Conservation (phyloP, 2,797 vertebrate genomes). For the Pangasius larnaudii region DNA sequence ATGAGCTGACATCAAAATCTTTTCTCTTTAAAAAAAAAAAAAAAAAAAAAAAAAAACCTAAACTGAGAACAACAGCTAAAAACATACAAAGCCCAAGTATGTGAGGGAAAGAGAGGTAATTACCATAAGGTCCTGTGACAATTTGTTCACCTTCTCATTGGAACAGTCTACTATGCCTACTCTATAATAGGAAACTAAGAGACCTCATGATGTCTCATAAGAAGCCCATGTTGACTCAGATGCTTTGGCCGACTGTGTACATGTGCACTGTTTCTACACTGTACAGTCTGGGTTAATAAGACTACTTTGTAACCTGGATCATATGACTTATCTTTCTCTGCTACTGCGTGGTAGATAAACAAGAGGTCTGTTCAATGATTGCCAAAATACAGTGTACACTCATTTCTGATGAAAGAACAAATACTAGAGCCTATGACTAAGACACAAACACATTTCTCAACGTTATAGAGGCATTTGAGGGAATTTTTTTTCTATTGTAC, state of each 20-base stretch:
- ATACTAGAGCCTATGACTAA: background rate
- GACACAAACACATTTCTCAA: background rate
- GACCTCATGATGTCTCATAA: slow-evolving; percentile 30
- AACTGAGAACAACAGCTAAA: background rate
- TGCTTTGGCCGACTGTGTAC: slow-evolving; percentile 22
- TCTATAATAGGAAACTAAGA: slow-evolving; percentile 29
- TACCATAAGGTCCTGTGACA: background rate
- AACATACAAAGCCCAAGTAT: background rate
- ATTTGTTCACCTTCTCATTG: slow-evolving; percentile 14
- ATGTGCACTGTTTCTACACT: background rate
- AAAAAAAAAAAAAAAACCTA: background rate
- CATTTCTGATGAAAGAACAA: background rate
- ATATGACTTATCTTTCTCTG: slow-evolving; percentile 19
- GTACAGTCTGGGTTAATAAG: background rate
- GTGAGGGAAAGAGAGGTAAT: background rate
- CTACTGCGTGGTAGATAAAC: slow-evolving; percentile 14
- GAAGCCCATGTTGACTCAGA: slow-evolving; percentile 34
- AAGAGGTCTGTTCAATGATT: slow-evolving; percentile 27
- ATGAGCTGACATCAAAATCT: background rate
- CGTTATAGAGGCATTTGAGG: background rate
- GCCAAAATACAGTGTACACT: background rate
- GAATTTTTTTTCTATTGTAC: background rate
- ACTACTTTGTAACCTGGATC: slow-evolving; percentile 14
- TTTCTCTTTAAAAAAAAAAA: no score
- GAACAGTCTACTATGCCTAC: background rate